Evolutionary conservation across 2,888 invertebrate genomes (phyloP), one percentile per base, ranked within the genome.

Genomic region (Caenorhabditis auriculariae): DNA sequence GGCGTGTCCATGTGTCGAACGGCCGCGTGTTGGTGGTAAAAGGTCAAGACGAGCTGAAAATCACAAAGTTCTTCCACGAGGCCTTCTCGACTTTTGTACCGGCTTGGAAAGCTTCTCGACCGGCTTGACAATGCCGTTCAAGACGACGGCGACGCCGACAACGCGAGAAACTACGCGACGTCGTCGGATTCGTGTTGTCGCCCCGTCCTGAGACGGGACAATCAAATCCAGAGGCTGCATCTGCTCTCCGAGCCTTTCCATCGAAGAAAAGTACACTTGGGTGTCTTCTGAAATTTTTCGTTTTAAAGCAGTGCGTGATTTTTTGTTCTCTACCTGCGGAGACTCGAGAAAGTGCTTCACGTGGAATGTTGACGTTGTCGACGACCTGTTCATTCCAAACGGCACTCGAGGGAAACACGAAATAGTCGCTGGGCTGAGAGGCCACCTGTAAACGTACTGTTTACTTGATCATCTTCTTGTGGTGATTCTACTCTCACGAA

Each of bases 331-430:
- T 27, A 51, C 49, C 54, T 21, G 47, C 51, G 0, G 55, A 56
- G 32, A 56, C 45, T 23, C 46, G 41, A 23, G 48, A 1, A 17
- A 74, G 54, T n/a, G 71, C 74, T 39, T 74, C 71, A 41, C 54
- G 52, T 5, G 74, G 72, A 27, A 72, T 44, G 23, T 66, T 54
- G 12, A 69, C 66, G 46, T 62, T 64, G 46, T 74, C 74, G 15
- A 62, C 61, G 15, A 29, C 32, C 4, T 59, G 39, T 17, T 55
- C 44, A 28, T 50, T 49, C 63, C 66, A 72, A 15, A 72, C 37
- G 41, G 71, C 67, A 28, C 62, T 43, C 3, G 72, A 65, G 4
- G 74, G 74, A 28, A 66, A 69, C 15, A 62, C 41, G 9, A 71
- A 39, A 46, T 66, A 70, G 29, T 64, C 66, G 0, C 49, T 50